Base-by-base conservation (phyloP, 1,140 invertebrate species). In the Papilio polytes region DNA sequence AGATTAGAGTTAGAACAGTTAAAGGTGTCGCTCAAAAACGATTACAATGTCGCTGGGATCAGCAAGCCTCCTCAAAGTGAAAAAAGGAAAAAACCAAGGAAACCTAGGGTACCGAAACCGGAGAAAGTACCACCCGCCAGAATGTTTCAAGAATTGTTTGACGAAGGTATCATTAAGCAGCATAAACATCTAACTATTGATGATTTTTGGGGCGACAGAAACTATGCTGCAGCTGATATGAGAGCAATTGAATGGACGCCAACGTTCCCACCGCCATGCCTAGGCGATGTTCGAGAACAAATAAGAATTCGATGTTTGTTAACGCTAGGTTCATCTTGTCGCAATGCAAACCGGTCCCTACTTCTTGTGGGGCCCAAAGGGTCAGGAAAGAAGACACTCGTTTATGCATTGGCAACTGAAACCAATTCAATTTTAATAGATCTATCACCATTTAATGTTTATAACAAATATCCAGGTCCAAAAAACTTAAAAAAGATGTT, bases 401-500 rank as follows among this genome's bases (percentile, higher is more conserved):
- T 90, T 22, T 91, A 95, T 76, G 93, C 92, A 8, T 86, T 95
- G 36, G 93, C 92, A 31, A 92, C 92, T 7, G 93, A 95, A 87
- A 92, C 92, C 12, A 95, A 94, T 82, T 84, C 93, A 4, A 84
- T 95, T 73, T 78, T 94, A 26, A 93, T 94, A 70, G 92, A 94
- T 84, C 84, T 94, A 31, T 94, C 93, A 44, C 92, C 92, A 6
- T 84, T 91, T 73, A 90, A 93, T 82, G 82, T 93, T 1, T 94
- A 90, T 66, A 81, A 94, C 82, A 94, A 94, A 85, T 94, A 90
- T 85, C 89, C 88, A 4, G 92, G 93, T 0, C 85, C 89, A 10
- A 91, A 91, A 86, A 89, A 88, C 76, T 79, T 94, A 77, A 94
- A 94, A 84, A 93, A 86, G 80, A 90, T 96, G 87, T 88, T 94